Percentiles rank a stretch among this genome's conserved stretches.
Evolutionary conservation across 1,140 invertebrate genomes (phyloP).

Genomic region (Neotoxoptera formosana): DNA sequence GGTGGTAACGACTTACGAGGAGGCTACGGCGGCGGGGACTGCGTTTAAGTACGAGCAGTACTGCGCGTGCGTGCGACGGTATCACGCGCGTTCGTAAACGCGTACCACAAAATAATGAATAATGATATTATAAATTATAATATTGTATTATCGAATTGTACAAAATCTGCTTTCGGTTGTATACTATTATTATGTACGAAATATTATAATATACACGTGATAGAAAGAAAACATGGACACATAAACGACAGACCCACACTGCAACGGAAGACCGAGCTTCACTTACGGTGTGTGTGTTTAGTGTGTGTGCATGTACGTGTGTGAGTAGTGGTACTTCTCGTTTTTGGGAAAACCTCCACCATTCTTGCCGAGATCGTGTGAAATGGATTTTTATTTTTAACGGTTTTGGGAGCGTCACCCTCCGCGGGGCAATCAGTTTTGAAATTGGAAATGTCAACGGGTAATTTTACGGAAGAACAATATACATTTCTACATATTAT

Average conservation of each 20-base stretch:
- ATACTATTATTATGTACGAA: neutral
- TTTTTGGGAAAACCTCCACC: neutral
- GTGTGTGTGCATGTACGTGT: no score
- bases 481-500: neutral
- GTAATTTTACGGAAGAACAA: neutral
- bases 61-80: neutral
- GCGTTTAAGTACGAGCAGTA: neutral
- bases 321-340: neutral
- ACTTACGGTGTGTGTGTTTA: neutral
- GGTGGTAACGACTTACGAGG: slow-evolving; percentile 13
- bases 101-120: neutral
- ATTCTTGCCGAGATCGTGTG: neutral
- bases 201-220: neutral
- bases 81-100: slow-evolving; percentile 8
- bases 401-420: neutral
- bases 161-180: neutral
- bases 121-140: neutral
- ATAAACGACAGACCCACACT: neutral
- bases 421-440: neutral
- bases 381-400: neutral
- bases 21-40: neutral
- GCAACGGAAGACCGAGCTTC: neutral
- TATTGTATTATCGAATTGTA: neutral
- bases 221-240: neutral
- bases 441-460: neutral